Evolutionary conservation across 2,797 vertebrate genomes (phyloP).

Genomic region (Molothrus aeneus): DNA sequence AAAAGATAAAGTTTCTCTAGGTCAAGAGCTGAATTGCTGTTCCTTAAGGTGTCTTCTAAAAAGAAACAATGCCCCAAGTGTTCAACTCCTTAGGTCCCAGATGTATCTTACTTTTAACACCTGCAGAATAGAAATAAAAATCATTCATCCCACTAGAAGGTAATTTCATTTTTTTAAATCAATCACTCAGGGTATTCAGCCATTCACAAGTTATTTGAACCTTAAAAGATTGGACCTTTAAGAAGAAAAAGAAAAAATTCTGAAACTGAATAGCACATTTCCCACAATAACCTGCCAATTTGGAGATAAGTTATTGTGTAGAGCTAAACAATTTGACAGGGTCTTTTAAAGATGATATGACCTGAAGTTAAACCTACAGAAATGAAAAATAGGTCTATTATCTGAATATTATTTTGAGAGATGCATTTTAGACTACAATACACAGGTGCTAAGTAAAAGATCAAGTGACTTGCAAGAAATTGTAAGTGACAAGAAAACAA

Average conservation of each 20-base stretch:
- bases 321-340: slow-evolving; percentile 45
- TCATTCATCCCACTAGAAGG: slow-evolving; percentile 26
- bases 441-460: slow-evolving; percentile 31
- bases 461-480: slow-evolving; percentile 29
- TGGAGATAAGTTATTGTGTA: slow-evolving; percentile 30
- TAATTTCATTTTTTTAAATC: slow-evolving; percentile 22
- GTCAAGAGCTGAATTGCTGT: slow-evolving; percentile 26
- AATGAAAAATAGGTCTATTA: slow-evolving; percentile 44
- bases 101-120: slow-evolving; percentile 40
- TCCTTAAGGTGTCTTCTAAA: slow-evolving; percentile 38
- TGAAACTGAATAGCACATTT: slow-evolving; percentile 42
- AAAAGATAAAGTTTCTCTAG: slow-evolving; percentile 34
- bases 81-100: slow-evolving; percentile 2
- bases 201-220: slow-evolving; percentile 27
- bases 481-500: slow-evolving; percentile 14
- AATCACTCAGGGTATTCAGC: slow-evolving; percentile 19
- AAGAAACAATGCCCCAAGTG: slow-evolving; percentile 47
- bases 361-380: slow-evolving; percentile 39
- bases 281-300: slow-evolving; percentile 29
- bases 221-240: not conserved
- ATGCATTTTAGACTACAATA: slow-evolving; percentile 37
- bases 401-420: slow-evolving; percentile 40
- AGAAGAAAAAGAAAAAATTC: not conserved
- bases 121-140: slow-evolving; percentile 55
- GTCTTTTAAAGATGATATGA: not conserved